Percentiles rank a stretch among this genome's conserved stretches.
Conservation (phyloP, 1,140 invertebrate species). For the Brachionus plicatilis region DNA sequence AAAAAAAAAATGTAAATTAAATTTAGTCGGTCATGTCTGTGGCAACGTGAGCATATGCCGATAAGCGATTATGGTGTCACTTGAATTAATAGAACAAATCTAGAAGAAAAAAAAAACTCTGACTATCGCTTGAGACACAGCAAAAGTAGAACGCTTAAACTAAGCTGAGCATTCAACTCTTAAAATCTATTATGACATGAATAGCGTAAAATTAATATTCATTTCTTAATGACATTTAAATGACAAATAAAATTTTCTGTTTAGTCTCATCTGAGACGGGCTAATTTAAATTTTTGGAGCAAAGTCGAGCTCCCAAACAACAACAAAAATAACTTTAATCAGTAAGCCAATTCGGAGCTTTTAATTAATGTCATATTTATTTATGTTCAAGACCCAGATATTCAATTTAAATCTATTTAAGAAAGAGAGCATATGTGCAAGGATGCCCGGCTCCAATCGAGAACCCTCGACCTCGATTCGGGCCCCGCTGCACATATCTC, state of each 20-base stretch:
- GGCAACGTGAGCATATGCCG: neutral
- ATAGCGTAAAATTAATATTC: slow-evolving; percentile 1
- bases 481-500: neutral
- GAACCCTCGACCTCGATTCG: neutral
- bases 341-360: neutral
- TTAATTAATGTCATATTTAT: slow-evolving; percentile 3
- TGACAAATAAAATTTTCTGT: slow-evolving; percentile 1
- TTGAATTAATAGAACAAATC: neutral
- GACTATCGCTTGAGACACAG: neutral
- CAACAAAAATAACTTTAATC: neutral
- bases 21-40: neutral
- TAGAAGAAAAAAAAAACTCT: neutral
- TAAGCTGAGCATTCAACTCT: neutral
- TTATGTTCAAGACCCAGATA: neutral
- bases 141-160: neutral
- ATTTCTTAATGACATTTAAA: neutral
- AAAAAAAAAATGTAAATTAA: neutral
- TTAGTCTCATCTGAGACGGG: neutral
- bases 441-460: neutral
- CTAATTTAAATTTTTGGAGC: neutral
- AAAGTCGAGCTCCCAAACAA: neutral
- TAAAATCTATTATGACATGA: neutral
- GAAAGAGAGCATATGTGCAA: neutral
- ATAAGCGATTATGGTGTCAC: neutral
- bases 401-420: neutral